A percentile compares a stretch with the other conserved stretches of the same genome.
These are phyloP conservation scores for Mionectes olivaceus DNA, from an alignment of 2,797 vertebrate species.

Conservation along the genomic window DNA sequence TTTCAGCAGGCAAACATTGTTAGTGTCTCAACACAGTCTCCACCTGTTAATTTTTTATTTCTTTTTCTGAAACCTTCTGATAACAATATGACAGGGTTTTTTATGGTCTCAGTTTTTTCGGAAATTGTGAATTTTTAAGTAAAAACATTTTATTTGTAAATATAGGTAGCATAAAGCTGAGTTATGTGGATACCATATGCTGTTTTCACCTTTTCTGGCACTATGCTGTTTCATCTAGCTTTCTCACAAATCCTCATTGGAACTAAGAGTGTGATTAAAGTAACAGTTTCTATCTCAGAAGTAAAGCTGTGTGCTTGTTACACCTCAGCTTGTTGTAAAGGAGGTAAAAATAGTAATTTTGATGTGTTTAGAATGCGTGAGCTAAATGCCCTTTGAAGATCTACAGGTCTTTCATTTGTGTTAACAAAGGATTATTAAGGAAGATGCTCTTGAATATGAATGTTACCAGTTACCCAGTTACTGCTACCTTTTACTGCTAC, in stretches of 20 bases:
- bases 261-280: neutral
- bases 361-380: neutral
- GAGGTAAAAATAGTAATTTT: neutral
- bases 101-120: neutral
- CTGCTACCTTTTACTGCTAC: neutral
- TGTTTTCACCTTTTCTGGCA: neutral
- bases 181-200: neutral
- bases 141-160: neutral
- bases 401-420: neutral
- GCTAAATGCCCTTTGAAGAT: neutral
- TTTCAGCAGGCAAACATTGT: neutral
- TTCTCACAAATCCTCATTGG: neutral
- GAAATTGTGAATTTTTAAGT: neutral
- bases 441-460: neutral
- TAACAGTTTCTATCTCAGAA: neutral
- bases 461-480: neutral
- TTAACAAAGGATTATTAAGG: neutral
- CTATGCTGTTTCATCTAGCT: neutral
- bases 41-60: neutral
- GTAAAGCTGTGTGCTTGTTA: neutral
- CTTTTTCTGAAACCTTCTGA: neutral
- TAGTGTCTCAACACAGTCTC: neutral
- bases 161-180: neutral
- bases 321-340: neutral
- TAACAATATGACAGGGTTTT: neutral